phyloP scores from a whole-genome alignment of 2,888 invertebrate species.

The Apocheima hispidaria region DNA sequence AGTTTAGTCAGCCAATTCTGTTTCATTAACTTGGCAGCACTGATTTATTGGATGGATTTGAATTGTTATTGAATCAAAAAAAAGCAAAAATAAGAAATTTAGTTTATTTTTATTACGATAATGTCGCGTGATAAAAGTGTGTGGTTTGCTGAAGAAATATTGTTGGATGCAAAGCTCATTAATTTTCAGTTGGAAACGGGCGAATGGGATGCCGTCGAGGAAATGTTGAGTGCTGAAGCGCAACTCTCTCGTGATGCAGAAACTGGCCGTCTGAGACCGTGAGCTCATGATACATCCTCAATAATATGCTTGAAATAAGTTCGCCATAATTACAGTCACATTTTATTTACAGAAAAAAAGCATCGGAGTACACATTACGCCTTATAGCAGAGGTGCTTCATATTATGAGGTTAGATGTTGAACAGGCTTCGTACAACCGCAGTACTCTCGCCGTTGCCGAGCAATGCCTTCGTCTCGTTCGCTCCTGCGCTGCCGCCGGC shows the following conservation, averaged over 20 bases:
- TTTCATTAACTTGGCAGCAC: no score
- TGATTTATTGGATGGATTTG: no score
- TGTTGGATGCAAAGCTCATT: conserved; percentile 81
- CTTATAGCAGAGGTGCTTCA: conserved; percentile 82
- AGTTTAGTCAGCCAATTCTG: no score
- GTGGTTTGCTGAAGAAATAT: conserved; percentile 84
- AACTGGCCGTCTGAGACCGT: conserved; percentile 82
- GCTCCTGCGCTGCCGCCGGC: conserved; percentile 84
- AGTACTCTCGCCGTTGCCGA: conserved; percentile 82
- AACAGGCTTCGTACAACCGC: conserved; percentile 79
- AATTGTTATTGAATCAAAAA: no score
- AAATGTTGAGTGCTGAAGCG: conserved; percentile 83
- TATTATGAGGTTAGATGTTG: conserved; percentile 81
- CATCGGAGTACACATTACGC: conserved; percentile 81
- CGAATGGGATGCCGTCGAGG: conserved; percentile 83
- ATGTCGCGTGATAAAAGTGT: conserved; percentile 85
- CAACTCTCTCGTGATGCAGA: conserved; percentile 81
- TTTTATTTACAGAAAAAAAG: conserved; percentile 75
- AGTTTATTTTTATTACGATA: conserved; percentile 35
- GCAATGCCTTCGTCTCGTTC: conserved; percentile 82
- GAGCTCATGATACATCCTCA: conserved; percentile 46
- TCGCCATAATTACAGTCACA: background rate
- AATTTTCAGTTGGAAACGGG: conserved; percentile 82
- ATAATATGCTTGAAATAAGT: background rate
- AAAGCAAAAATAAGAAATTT: background rate